phyloP scores from a whole-genome alignment of 2,797 vertebrate species.

The Molossus molossus region DNA sequence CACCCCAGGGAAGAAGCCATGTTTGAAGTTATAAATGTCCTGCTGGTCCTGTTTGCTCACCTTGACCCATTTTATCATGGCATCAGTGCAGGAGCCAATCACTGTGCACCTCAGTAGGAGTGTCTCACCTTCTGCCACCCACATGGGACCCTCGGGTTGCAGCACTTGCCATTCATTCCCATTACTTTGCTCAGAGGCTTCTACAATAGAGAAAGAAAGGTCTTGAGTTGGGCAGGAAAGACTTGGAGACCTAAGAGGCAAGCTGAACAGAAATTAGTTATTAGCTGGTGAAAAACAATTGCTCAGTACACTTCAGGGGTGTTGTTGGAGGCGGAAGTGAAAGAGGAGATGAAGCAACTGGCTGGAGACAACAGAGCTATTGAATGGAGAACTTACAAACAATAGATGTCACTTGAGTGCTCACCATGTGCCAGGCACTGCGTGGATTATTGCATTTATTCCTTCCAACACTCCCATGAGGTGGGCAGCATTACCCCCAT shows the following conservation, averaged over 20 bases:
- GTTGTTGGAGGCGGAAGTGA: not conserved
- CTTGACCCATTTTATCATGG: slow-evolving; percentile 67
- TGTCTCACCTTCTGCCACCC: slow-evolving; percentile 64
- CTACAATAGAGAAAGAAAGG: not conserved
- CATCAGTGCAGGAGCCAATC: not conserved
- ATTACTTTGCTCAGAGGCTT: not conserved
- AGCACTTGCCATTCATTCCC: not conserved
- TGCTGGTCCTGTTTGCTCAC: slow-evolving; percentile 10
- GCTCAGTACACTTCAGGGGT: not conserved
- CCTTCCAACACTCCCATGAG: not conserved
- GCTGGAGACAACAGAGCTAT: not conserved
- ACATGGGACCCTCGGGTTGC: slow-evolving; percentile 60
- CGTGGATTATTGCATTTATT: not conserved
- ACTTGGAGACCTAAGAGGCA: not conserved
- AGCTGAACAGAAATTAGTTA: not conserved
- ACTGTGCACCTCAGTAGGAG: slow-evolving; percentile 64
- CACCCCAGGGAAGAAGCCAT: slow-evolving; percentile 50
- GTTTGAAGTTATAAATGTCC: slow-evolving; percentile 70
- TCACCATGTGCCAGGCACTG: not conserved
- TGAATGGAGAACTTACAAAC: not conserved
- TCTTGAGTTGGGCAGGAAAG: not conserved
- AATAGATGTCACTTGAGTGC: not conserved
- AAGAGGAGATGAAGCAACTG: not conserved
- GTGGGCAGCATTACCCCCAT: not conserved
- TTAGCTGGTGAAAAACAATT: not conserved